Percentiles rank a stretch among this genome's conserved stretches.
Evolutionary conservation across 1,140 invertebrate genomes (phyloP).

Genomic region (Zeugodacus cucurbitae): DNA sequence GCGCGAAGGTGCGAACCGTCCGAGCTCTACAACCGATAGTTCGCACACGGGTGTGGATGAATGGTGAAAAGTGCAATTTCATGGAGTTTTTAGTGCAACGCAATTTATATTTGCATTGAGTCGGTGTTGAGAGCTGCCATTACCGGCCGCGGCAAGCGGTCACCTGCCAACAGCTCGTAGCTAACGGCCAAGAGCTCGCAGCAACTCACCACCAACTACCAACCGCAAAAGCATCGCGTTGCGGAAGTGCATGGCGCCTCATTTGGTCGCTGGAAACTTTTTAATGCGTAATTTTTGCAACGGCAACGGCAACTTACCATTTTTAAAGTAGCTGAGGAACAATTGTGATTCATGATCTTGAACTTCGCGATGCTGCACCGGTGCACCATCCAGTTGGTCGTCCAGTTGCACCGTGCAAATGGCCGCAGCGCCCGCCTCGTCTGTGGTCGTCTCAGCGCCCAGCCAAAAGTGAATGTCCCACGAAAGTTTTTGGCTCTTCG

Average conservation of each 20-base stretch:
- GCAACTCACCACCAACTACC: not conserved
- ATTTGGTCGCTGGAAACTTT: conserved; percentile 26
- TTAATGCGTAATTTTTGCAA: not conserved
- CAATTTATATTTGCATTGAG: conserved; percentile 35
- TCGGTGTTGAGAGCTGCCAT: not conserved
- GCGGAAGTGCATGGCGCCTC: not conserved
- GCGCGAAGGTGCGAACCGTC: not conserved
- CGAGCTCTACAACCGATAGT: not conserved
- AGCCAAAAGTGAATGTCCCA: conserved; percentile 94
- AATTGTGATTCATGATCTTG: conserved; percentile 84
- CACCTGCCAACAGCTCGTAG: not conserved
- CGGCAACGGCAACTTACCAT: conserved; percentile 67
- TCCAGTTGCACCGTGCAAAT: conserved; percentile 89
- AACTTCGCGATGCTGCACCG: conserved; percentile 88
- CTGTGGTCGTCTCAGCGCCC: conserved; percentile 82
- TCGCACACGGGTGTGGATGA: not conserved
- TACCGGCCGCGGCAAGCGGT: not conserved
- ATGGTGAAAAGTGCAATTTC: conserved; percentile 4
- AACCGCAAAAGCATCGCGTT: not conserved
- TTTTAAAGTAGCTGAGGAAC: conserved; percentile 84
- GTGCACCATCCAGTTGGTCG: conserved; percentile 83
- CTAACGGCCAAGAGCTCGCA: not conserved
- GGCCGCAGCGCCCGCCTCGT: conserved; percentile 91
- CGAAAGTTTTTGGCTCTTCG: conserved; percentile 71
- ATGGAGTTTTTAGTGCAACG: conserved; percentile 10